Percentiles rank a stretch among this genome's conserved stretches.
Evolutionary conservation across 2,888 invertebrate species (phyloP).

Genomic region (Cremastinae sp.): DNA sequence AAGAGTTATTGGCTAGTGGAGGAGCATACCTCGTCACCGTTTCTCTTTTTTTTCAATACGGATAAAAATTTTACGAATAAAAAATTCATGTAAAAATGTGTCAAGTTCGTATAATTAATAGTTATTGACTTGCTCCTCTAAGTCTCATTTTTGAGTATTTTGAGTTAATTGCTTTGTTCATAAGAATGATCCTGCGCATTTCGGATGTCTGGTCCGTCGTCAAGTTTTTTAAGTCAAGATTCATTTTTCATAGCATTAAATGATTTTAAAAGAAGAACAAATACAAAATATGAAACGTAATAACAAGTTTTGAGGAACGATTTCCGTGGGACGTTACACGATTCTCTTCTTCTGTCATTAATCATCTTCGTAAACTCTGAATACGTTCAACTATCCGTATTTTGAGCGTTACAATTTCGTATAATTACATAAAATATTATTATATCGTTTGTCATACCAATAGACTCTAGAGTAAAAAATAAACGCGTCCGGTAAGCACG

Average conservation of each 20-base stretch:
- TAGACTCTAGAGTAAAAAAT: conserved; percentile 51
- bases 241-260: background rate
- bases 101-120: conserved; percentile 33
- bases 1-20: conserved; percentile 49
- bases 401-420: conserved; percentile 56
- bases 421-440: conserved; percentile 41
- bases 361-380: conserved; percentile 51
- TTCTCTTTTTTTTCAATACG: conserved; percentile 4
- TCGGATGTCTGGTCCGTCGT: conserved; percentile 22
- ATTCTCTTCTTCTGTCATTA: conserved; percentile 13
- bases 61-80: conserved; percentile 7
- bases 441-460: conserved; percentile 43
- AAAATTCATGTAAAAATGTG: conserved; percentile 36
- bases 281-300: conserved; percentile 64
- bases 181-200: conserved; percentile 26
- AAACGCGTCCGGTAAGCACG: conserved; percentile 57
- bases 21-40: conserved; percentile 6
- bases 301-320: conserved; percentile 59
- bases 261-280: conserved; percentile 39
- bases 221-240: conserved; percentile 20
- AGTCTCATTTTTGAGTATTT: conserved; percentile 52
- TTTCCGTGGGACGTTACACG: conserved; percentile 52
- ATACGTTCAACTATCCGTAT: conserved; percentile 53
- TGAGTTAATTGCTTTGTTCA: conserved; percentile 8
- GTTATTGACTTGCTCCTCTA: conserved; percentile 22